Base-by-base conservation (phyloP, 2,797 vertebrate genomes). In the Micropoecilia bifurca region DNA sequence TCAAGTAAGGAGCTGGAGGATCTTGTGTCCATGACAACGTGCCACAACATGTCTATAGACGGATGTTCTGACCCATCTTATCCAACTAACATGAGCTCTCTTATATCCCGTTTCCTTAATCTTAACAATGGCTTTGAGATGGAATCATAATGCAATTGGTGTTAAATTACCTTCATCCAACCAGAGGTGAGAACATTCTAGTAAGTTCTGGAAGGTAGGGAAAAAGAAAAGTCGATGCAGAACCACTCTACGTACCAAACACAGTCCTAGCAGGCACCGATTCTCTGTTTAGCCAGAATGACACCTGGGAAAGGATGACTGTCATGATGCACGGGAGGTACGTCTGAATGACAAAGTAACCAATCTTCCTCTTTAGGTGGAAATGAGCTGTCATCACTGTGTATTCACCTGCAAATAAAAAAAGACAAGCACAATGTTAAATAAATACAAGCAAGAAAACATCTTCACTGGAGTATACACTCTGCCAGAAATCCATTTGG, bases 281-380 rank as follows among this genome's bases (percentile, higher is more conserved):
- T 88, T 99, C 98, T 94, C 98, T 96, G 89, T 99, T 99, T 74
- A 99, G 90, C 98, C 98, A 99, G 94, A 99, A 99, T 78, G 98
- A 99, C 88, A 99, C 98, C 96, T 99, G 98, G 81, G 98, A 99
- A 36, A 99, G 96, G 91, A 99, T 99, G 94, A 99, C 98, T 18
- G 98, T 99, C 98, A 99, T 99, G 96, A 99, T 99, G 92, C 98
- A 99, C 1, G 98, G 98, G 30, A 99, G 96, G 82, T 99, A 99
- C 1, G 98, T 99, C 96, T 99, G 98, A 94, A 99, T 99, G 92
- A 99, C 98, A 94, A 99, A 99, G 95, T 99, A 99, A 78, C 98
- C 98, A 59, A 99, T 99, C 96, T 99, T 99, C 94, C 98, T 97
- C 95, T 99, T 99, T 95, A 99, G 94, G 92, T 99, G 98, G 91